Evolutionary conservation across 2,113 vertebrate genomes (phyloP).

Genomic region (Cromileptes altivelis): DNA sequence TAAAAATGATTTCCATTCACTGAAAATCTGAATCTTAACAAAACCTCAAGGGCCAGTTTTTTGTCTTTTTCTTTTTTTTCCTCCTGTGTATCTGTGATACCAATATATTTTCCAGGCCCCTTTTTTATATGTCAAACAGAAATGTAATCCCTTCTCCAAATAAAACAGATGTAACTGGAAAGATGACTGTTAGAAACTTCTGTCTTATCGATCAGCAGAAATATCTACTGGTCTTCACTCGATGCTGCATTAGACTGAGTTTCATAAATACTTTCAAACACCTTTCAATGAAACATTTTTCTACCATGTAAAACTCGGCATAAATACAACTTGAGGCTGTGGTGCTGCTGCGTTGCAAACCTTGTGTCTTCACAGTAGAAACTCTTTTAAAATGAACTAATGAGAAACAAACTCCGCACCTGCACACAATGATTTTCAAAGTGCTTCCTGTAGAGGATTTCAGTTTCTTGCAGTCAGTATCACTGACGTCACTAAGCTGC

Average conservation of each 20-base stretch:
- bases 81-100: slow-evolving; percentile 8
- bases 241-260: not conserved
- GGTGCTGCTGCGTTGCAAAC: not conserved
- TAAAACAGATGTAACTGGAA: slow-evolving; percentile 45
- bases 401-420: slow-evolving; percentile 3
- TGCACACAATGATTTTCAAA: slow-evolving; percentile 7
- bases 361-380: slow-evolving; percentile 22
- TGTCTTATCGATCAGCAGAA: slow-evolving; percentile 23
- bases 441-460: slow-evolving; percentile 35
- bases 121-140: slow-evolving; percentile 33
- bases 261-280: slow-evolving; percentile 22
- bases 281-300: not conserved
- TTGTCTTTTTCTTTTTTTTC: not conserved
- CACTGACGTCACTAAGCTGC: slow-evolving; percentile 84
- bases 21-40: slow-evolving; percentile 4
- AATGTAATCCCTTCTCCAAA: slow-evolving; percentile 44
- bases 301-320: not conserved
- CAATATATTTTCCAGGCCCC: slow-evolving; percentile 25
- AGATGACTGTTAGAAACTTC: slow-evolving; percentile 2
- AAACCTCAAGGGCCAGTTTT: slow-evolving; percentile 15
- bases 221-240: slow-evolving; percentile 5
- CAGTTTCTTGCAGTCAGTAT: slow-evolving; percentile 84
- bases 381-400: slow-evolving; percentile 18
- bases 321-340: slow-evolving; percentile 9
- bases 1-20: not conserved